These are phyloP conservation scores for Lysiphlebus fabarum DNA, from an alignment of 1,140 invertebrate genomes.

Conservation along the genomic window DNA sequence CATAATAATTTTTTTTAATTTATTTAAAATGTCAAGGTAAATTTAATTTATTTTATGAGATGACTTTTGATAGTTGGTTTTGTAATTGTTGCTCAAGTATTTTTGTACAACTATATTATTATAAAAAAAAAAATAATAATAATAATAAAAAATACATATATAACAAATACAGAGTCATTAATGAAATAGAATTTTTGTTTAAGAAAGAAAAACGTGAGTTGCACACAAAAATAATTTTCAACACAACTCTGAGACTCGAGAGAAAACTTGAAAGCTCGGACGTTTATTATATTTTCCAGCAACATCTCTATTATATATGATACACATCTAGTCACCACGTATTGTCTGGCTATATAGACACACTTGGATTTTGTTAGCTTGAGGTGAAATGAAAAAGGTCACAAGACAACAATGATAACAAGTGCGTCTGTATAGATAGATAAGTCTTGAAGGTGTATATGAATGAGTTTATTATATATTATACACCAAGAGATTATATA, in stretches of 20 bases:
- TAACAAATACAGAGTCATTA: conserved; percentile 11
- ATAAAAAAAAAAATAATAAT: no score
- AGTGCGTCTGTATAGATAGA: not conserved
- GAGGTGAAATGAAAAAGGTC: conserved; percentile 19
- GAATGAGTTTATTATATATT: not conserved
- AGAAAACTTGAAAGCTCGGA: not conserved
- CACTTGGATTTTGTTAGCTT: conserved; percentile 21
- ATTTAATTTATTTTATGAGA: no score
- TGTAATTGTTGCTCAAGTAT: no score
- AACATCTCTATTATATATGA: conserved; percentile 15
- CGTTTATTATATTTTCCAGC: conserved; percentile 6
- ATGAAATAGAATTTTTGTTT: not conserved
- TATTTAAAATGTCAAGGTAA: no score
- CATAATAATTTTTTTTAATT: no score
- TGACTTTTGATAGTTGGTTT: no score
- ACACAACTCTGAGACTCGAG: no score
- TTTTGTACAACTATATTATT: no score
- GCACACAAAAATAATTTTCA: not conserved
- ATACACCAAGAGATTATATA: not conserved
- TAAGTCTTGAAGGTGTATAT: not conserved
- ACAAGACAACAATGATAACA: conserved; percentile 4
- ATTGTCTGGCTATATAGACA: conserved; percentile 19
- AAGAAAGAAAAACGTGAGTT: conserved; percentile 8
- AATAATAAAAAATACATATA: no score
- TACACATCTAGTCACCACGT: conserved; percentile 13